Evolutionary conservation across 2,113 vertebrate genomes (phyloP).

Genomic region (Cololabis saira): DNA sequence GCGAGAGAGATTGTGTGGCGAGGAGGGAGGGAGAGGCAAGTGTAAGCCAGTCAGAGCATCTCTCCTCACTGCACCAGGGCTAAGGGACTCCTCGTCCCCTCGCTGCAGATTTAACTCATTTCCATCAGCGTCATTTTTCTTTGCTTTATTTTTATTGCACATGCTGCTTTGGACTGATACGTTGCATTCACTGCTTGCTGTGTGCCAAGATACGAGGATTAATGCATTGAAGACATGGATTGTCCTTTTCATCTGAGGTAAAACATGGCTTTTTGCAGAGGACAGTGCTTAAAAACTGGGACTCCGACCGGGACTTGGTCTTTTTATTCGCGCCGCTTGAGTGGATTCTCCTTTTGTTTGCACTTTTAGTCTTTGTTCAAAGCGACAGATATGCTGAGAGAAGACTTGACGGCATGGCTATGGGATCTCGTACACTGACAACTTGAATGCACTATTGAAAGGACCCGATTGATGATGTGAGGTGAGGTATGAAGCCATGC

Average conservation of each 20-base stretch:
- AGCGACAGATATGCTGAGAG: slow-evolving; percentile 42
- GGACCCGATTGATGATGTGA: slow-evolving; percentile 50
- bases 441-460: slow-evolving; percentile 37
- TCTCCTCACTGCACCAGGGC: slow-evolving; percentile 79
- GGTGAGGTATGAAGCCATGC: slow-evolving; percentile 12
- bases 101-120: slow-evolving; percentile 74
- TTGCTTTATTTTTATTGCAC: slow-evolving; percentile 43
- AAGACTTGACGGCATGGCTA: slow-evolving; percentile 58
- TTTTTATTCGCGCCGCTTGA: slow-evolving; percentile 41
- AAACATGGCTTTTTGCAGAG: slow-evolving; percentile 42
- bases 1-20: slow-evolving; percentile 67
- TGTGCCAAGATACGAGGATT: slow-evolving; percentile 52
- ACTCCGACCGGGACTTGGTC: slow-evolving; percentile 56
- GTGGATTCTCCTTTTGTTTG: slow-evolving; percentile 62
- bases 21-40: slow-evolving; percentile 66
- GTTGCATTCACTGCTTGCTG: slow-evolving; percentile 32
- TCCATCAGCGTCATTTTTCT: slow-evolving; percentile 69
- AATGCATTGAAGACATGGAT: slow-evolving; percentile 12
- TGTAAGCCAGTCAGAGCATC: slow-evolving; percentile 77
- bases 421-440: slow-evolving; percentile 32
- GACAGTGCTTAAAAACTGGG: slow-evolving; percentile 51
- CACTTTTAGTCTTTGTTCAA: slow-evolving; percentile 32
- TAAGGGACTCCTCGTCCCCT: slow-evolving; percentile 75
- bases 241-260: slow-evolving; percentile 32
- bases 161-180: slow-evolving; percentile 55